Base-by-base conservation (phyloP, 1,140 invertebrate genomes). In the Bombus superbus region DNA sequence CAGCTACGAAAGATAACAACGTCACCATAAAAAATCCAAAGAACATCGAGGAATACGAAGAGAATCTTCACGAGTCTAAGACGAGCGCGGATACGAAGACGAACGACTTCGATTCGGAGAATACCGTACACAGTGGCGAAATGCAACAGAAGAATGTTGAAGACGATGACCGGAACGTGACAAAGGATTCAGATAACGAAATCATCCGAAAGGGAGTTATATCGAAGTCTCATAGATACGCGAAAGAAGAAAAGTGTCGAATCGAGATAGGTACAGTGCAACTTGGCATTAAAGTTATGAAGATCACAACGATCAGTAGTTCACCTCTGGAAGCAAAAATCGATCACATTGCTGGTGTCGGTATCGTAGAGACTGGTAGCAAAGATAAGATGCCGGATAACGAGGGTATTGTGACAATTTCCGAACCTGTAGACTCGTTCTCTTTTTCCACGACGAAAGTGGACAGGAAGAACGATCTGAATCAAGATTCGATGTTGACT, bases 291-390 rank as follows among this genome's bases (percentile, higher is more conserved):
- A 91, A 88, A 47, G 91, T 94, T 10, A 90, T 87, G 68, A 93
- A 95, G 79, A 94, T 95, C 74, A 94, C 86, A 1, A 94, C 86
- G 2, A 85, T 95, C 15, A 90, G 90, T 38, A 92, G 88, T 69
- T 72, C 79, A 1, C 94, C 94, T 0, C 68, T 94, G n/a, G 93
- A 92, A 32, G 94, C 94, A 0, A 88, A 78, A 35, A 74, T 95
- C 13, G 92, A 92, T 42, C 92, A 94, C 71, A 93, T 95, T 2
- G 62, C 89, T 0, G 93, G 93, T 0, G 94, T 95, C 1, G 94
- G 94, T 18, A 95, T 94, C 25, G 71, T 94, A 1, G 93, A 95
- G 57, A 87, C 85, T 0, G 87, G 89, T 1, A 72, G 3, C 9
- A 74, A 68, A 11, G 66, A 81, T 57, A 64, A 68, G 72, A 72